Evolutionary conservation across 2,113 vertebrate species (phyloP).

Genomic region (Phalacrocorax carbo): DNA sequence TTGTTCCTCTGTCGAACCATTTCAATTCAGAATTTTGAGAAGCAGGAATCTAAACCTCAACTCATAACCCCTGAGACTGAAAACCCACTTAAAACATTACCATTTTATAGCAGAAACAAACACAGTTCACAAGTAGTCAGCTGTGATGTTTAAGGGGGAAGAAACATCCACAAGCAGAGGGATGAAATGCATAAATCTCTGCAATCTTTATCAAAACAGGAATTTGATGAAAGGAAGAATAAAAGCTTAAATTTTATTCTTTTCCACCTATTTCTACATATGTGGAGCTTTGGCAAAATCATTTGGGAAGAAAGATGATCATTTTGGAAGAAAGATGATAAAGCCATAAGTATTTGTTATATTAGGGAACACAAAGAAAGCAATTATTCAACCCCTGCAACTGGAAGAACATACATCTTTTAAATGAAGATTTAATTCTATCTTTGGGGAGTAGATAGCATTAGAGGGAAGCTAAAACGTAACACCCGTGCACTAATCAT

Average conservation of each 20-base stretch:
- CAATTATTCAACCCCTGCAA: background rate
- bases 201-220: background rate
- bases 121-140: background rate
- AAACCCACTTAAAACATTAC: background rate
- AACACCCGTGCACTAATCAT: background rate
- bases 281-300: background rate
- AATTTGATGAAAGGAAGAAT: background rate
- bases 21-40: background rate
- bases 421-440: constrained; percentile 6
- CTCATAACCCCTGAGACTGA: background rate
- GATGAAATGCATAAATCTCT: background rate
- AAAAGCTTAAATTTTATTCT: background rate
- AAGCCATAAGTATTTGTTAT: background rate
- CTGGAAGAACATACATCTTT: background rate
- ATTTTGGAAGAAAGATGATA: background rate
- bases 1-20: background rate
- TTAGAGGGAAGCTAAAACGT: background rate
- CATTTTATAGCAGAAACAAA: background rate
- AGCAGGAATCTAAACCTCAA: background rate
- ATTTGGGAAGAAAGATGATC: background rate
- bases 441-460: background rate
- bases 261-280: background rate
- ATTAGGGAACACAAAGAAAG: background rate
- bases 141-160: background rate
- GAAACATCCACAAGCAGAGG: background rate